Evolutionary conservation across 2,888 invertebrate species (phyloP), one percentile per base, ranked within the genome.

Genomic region (Leptarthrus brevirostris): DNA sequence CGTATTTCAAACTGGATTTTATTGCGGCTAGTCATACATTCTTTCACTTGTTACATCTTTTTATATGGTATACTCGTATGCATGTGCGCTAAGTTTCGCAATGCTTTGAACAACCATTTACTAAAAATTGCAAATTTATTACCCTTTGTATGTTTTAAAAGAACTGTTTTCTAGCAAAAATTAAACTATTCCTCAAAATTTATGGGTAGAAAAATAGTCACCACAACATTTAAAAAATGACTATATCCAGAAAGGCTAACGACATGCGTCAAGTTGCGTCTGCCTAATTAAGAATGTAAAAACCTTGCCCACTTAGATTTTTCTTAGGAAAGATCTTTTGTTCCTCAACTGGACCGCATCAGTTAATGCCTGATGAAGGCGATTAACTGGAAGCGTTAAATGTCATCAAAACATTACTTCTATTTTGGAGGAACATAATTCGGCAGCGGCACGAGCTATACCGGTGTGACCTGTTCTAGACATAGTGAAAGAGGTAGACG

Each of bases 301-400:
- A 56, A 56, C 30, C 56, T 24, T 56, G 26, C 56, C 56, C 56
- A 56, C 56, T 56, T 56, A 56, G 16, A 16, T 56, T 56, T 56
- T 56, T 56, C 56, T 56, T 8, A 30, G 30, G 56, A 56, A 56
- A 22, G 24, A 30, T 56, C 56, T 56, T 56, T 56, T 56, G 56
- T 56, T 56, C 56, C 30, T 16, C 24, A 26, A 56, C 56, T 56
- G 30, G 56, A 56, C 56, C 56, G 56, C 30, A 16, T 30, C 5
- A 6, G 56, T 56, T 56, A 56, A 56, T 56, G 56, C 16, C 56
- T 34, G 56, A 56, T 56, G 56, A 16, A 30, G 56, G 26, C 56
- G 56, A 56, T 56, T 26, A 56, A 56, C 56, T 56, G 56, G 56
- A 56, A 56, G 56, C 30, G 56, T 56, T 56, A 56, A 56, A 22